These are phyloP conservation scores for Dione vanillae DNA, from an alignment of 2,888 invertebrate genomes.

Conservation along the genomic window DNA sequence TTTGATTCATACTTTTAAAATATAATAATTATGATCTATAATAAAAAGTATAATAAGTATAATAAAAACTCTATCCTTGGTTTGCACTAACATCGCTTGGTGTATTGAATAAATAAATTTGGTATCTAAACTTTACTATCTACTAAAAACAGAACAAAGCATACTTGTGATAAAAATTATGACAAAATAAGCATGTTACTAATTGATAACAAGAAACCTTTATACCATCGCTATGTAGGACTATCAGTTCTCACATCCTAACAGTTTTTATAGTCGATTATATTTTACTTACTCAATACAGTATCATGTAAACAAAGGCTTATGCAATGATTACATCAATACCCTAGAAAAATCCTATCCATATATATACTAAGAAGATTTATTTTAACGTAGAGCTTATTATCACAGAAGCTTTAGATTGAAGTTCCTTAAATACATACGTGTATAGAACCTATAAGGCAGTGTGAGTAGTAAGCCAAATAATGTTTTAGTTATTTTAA, in stretches of 20 bases:
- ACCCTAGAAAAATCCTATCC: neutral
- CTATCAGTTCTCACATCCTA: conserved; percentile 19
- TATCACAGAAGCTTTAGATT: neutral
- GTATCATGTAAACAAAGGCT: conserved; percentile 1
- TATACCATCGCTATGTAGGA: conserved; percentile 14
- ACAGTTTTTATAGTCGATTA: conserved; percentile 14
- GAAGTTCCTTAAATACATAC: neutral
- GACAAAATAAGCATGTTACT: neutral
- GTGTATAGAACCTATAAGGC: neutral
- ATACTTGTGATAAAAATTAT: no score
- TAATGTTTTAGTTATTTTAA: conserved; percentile 8
- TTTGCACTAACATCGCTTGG: no score
- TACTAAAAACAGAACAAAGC: neutral
- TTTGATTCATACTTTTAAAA: no score
- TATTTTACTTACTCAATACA: neutral
- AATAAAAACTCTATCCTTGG: no score
- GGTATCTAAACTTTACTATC: no score
- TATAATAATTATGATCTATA: no score
- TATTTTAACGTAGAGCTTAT: neutral
- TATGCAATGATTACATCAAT: conserved; percentile 10
- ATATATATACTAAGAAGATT: neutral
- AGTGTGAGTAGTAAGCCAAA: neutral
- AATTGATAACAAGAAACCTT: neutral
- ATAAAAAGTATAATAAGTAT: no score
- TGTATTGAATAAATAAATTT: no score